Evolutionary conservation across 1,140 invertebrate species (phyloP), one percentile per base, ranked within the genome.

Genomic region (Anoplolepis gracilipes): DNA sequence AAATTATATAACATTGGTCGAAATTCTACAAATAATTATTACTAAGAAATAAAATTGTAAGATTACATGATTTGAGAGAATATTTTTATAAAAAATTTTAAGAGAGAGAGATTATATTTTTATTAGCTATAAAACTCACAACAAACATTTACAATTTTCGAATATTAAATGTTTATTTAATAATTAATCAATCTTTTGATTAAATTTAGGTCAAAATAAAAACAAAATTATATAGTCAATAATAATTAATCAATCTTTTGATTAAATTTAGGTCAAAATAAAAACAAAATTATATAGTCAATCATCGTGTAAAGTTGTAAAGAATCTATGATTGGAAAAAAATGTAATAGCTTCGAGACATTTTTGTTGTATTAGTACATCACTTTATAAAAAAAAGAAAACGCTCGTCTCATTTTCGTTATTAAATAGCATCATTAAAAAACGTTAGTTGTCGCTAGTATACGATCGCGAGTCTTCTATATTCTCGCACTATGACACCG

Each of bases 401-500:
- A 49, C 5, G n/a, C n/a, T n/a, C n/a, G n/a, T 59, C 16, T 42
- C 13, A 78, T 36, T 13, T n/a, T 36, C 19, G 33, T n/a, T 81
- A 30, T 55, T 13, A 36, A n/a, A 36, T 6, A 36, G 61, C 59
- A n/a, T n/a, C 70, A 22, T 72, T 59, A 72, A 59, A 59, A 72
- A 72, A 72, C 13, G 33, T 72, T 42, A 2, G 2, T 59, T 28
- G 25, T 11, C 13, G 19, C 33, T n/a, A 72, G n/a, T 70, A 59
- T 70, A 30, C 19, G 22, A 39, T n/a, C 39, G 65, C 36, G 19
- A 81, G 16, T 25, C 53, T 72, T 81, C 49, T 57, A 81, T 81
- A 81, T 81, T 59, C 65, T 10, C 11, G 16, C 10, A 33, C 39
- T n/a, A 28, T 25, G 30, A 69, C 46, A 65, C 2, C 10, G 13